phyloP scores from a whole-genome alignment of 1,140 invertebrate species.

The Aphis craccivora region DNA sequence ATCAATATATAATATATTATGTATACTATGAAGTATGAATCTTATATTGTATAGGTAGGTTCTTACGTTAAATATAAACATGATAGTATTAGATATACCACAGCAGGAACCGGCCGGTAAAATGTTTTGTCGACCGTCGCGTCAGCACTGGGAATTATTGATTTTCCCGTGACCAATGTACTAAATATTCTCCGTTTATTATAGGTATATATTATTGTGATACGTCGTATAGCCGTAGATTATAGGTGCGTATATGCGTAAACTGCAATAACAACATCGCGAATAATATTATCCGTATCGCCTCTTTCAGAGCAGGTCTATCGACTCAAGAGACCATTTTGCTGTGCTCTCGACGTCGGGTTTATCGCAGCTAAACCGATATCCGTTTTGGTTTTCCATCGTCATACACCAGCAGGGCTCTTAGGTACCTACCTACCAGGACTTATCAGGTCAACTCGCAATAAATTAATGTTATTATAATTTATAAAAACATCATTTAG shows the following conservation, averaged over 20 bases:
- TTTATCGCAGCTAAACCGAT: too few species aligned
- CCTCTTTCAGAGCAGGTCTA: neutral
- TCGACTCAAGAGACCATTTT: neutral
- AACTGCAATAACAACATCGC: neutral
- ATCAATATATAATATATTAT: too few species aligned
- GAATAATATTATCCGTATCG: neutral
- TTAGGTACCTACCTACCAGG: too few species aligned
- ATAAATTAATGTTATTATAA: neutral
- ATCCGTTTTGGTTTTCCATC: too few species aligned
- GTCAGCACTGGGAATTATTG: constrained; percentile 48
- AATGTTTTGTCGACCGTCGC: neutral
- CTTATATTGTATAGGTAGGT: too few species aligned
- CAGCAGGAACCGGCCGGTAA: neutral
- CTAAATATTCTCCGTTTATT: neutral
- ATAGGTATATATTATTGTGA: neutral
- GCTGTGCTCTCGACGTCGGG: too few species aligned
- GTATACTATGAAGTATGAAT: too few species aligned
- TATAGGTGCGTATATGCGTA: neutral
- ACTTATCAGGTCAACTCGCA: neutral
- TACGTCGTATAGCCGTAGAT: neutral
- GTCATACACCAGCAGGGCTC: too few species aligned
- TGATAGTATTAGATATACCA: neutral
- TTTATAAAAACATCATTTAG: neutral
- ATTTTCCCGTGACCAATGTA: neutral
- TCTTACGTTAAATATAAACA: too few species aligned